Evolutionary conservation across 2,888 invertebrate genomes (phyloP).

Genomic region (Icerya purchasi): DNA sequence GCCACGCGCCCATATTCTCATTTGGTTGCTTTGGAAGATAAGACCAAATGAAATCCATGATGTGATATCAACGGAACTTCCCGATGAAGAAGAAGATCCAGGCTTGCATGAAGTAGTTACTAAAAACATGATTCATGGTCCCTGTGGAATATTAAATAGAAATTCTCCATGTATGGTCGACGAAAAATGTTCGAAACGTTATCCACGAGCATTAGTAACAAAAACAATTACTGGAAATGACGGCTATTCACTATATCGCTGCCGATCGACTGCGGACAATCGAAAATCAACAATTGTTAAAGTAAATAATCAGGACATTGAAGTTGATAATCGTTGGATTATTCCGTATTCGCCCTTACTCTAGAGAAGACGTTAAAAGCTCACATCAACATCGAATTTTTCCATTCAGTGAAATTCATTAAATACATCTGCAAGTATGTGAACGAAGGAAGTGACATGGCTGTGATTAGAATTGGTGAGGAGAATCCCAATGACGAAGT

Average conservation of each 20-base stretch:
- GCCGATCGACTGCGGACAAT: background rate
- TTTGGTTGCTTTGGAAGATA: background rate
- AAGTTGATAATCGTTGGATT: background rate
- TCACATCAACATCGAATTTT: background rate
- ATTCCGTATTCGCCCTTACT: background rate
- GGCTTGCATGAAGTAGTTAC: background rate
- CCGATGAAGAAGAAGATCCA: background rate
- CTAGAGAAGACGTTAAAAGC: background rate
- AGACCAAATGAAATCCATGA: background rate
- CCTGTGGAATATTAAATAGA: background rate
- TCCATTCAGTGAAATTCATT: background rate
- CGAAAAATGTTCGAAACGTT: background rate
- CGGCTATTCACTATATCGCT: background rate
- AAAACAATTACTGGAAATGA: background rate
- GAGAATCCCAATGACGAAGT: background rate
- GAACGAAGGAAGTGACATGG: background rate
- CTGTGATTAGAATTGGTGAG: background rate
- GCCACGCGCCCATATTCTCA: background rate
- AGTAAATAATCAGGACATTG: background rate
- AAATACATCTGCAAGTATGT: background rate
- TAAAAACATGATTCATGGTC: background rate
- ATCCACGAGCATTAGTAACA: background rate
- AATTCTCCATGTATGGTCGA: background rate
- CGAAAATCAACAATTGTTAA: too few relatives aligned
- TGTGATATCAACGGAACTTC: background rate